Conservation (phyloP, 1,140 invertebrate genomes). For the Drosophila rhopaloa region DNA sequence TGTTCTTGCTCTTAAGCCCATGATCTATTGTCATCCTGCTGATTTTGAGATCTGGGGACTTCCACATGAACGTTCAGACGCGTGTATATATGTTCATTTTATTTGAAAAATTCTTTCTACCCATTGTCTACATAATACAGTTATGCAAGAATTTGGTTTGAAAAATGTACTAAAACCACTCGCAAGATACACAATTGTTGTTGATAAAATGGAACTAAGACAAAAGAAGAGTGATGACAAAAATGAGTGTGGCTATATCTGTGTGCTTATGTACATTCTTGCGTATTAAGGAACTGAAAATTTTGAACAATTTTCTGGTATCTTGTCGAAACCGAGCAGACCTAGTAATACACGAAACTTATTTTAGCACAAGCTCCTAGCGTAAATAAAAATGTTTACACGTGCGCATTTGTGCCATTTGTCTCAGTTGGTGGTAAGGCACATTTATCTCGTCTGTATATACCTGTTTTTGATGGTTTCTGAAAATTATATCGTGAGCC, state of each 20-base stretch:
- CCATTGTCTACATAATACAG: conserved; percentile 46
- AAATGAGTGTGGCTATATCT: conserved; percentile 23
- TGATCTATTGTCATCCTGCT: conserved; percentile 47
- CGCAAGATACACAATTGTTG: conserved; percentile 40
- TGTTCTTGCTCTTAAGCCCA: conserved; percentile 39
- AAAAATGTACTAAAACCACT: conserved; percentile 42
- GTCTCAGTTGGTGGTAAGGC: conserved; percentile 17
- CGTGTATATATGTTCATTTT: conserved; percentile 15
- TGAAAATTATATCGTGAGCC: conserved; percentile 19
- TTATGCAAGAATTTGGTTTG: conserved; percentile 43
- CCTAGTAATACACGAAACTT: conserved; percentile 77
- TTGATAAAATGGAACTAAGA: conserved; percentile 48
- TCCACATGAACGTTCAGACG: conserved; percentile 25
- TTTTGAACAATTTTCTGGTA: conserved; percentile 59
- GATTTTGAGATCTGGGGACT: conserved; percentile 36
- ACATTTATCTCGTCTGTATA: conserved; percentile 13
- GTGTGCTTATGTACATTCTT: conserved; percentile 28
- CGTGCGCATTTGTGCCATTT: conserved; percentile 36
- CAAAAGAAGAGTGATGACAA: conserved; percentile 41
- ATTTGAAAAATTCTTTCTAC: conserved; percentile 31
- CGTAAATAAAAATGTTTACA: conserved; percentile 72
- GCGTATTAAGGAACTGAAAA: conserved; percentile 52
- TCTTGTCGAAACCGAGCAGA: conserved; percentile 49
- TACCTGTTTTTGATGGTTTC: conserved; percentile 30
- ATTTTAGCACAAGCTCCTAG: conserved; percentile 73